Conservation (phyloP, 2,113 vertebrate genomes). For the Carassius carassius region DNA sequence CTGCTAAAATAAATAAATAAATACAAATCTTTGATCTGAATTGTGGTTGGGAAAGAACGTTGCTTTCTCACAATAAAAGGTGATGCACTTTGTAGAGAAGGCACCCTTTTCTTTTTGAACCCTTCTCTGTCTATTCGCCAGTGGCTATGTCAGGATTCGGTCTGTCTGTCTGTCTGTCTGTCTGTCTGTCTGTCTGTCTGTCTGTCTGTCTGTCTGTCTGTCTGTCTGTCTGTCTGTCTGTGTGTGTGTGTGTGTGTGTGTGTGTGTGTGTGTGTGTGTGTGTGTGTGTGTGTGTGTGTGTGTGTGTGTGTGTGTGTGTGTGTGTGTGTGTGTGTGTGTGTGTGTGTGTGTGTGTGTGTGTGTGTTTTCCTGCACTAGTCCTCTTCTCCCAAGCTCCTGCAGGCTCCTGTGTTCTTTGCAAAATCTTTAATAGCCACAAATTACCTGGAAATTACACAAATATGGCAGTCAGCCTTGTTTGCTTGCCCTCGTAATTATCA, state of each 20-base stretch:
- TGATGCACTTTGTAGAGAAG: conserved; percentile 57
- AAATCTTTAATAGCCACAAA: conserved; percentile 16
- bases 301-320: not conserved
- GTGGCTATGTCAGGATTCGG: conserved; percentile 49
- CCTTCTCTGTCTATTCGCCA: conserved; percentile 54
- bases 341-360: conserved; percentile 19
- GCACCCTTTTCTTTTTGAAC: conserved; percentile 62
- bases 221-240: conserved; percentile 1
- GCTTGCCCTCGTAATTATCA: not conserved
- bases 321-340: conserved; percentile 8
- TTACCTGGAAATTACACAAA: conserved; percentile 14
- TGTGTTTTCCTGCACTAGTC: conserved; percentile 1
- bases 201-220: too few species aligned
- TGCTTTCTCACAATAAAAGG: conserved; percentile 72
- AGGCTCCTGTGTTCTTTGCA: conserved; percentile 1
- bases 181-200: too few species aligned
- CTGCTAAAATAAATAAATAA: conserved; percentile 40
- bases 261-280: conserved; percentile 10
- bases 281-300: conserved; percentile 16
- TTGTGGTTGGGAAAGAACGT: conserved; percentile 66
- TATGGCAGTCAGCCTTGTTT: not conserved
- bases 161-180: conserved; percentile 7
- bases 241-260: conserved; percentile 8
- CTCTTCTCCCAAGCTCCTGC: conserved; percentile 1
- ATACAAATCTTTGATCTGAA: conserved; percentile 70